Base-by-base conservation (phyloP, 2,888 invertebrate species). In the Cacoxenus indagator region DNA sequence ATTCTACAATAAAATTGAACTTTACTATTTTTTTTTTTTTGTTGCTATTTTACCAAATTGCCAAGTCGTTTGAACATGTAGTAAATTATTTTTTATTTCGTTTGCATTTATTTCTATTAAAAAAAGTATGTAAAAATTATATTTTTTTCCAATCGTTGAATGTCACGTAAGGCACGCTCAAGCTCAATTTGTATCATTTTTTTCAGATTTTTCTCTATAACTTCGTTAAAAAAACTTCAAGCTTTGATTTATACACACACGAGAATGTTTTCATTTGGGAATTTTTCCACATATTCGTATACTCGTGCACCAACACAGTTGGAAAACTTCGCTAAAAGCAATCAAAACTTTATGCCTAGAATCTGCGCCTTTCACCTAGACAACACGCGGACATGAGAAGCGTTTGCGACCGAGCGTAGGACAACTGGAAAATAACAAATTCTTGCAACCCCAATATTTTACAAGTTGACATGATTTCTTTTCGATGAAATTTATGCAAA, bases 121-220 rank as follows among this genome's bases (percentile, higher is more conserved):
- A 51, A 51, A 22, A 51, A 17, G n/a, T 19, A 54, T 54, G 11
- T 54, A 51, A 64, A 45, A 61, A 31, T 70, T 68, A 62, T 66
- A 67, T 67, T 45, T 72, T 74, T 59, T 48, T 37, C n/a, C 24
- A 22, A 51, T 19, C 17, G 22, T 4, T 29, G 69, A 76, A 77
- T 70, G 77, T 76, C 77, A 76, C 77, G 76, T 76, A 77, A 73
- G 69, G 67, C 77, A 76, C 71, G 77, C 71, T 67, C 68, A 37
- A 48, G 27, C 27, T 37, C 14, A 14, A 37, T 37, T 37, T 37
- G 8, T 37, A 11, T 37, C 14, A 11, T 37, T 31, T 31, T 31
- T 31, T 31, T 31, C 9, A 6, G 31, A 2, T 2, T 37, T 11
- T n/a, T 51, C 19, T 51, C 17, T 51, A 24, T 3, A 51, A 51